Percentiles rank a stretch among this genome's conserved stretches.
Evolutionary conservation across 2,113 vertebrate genomes (phyloP).

Genomic region (Psammodynastes pulverulentus): DNA sequence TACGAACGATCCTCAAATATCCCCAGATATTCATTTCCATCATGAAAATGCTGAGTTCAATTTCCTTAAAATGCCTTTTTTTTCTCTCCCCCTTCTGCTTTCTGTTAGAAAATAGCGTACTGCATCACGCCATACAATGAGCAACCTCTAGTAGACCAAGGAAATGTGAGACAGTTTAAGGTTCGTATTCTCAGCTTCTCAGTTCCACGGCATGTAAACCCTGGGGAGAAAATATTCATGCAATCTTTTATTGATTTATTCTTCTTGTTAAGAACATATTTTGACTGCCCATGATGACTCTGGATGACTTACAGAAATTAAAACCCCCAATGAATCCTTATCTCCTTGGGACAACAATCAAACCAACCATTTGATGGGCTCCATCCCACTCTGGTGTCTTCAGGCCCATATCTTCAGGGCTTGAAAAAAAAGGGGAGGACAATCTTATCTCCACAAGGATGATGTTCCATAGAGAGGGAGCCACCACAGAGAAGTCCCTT

Average conservation of each 20-base stretch:
- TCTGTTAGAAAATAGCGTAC: slow-evolving; percentile 87
- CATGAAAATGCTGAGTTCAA: not conserved
- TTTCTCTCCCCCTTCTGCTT: slow-evolving; percentile 12
- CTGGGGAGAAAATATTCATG: not conserved
- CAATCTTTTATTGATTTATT: not conserved
- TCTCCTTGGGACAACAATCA: not conserved
- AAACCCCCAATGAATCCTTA: not conserved
- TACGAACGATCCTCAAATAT: too few relatives aligned
- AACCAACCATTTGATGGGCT: not conserved
- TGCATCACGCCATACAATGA: slow-evolving; percentile 95
- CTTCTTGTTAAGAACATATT: not conserved
- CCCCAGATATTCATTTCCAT: not conserved
- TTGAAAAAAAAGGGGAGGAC: not conserved
- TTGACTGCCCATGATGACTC: not conserved
- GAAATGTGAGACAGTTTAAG: slow-evolving; percentile 89
- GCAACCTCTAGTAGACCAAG: slow-evolving; percentile 87
- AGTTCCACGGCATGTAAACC: not conserved
- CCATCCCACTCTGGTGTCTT: not conserved
- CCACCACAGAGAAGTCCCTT: not conserved
- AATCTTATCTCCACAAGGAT: not conserved
- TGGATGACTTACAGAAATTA: not conserved
- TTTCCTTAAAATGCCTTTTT: slow-evolving; percentile 8
- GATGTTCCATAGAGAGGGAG: not conserved
- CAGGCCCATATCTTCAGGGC: not conserved
- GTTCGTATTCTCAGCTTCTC: slow-evolving; percentile 61